These are phyloP conservation scores for Amphiduros pacificus DNA, from an alignment of 2,888 invertebrate species.

Conservation along the genomic window DNA sequence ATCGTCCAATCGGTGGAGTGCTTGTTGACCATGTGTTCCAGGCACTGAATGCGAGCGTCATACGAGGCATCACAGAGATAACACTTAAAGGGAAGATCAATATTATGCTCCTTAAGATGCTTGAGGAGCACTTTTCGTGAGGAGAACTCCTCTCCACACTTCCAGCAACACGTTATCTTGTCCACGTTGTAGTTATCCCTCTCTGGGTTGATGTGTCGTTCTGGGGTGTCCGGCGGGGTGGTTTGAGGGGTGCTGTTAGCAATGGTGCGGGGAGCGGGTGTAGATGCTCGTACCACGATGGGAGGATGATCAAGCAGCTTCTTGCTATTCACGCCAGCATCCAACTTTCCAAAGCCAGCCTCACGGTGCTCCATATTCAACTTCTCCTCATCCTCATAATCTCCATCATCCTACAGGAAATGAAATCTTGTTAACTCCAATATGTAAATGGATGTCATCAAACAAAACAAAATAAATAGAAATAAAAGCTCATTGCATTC, in stretches of 20 bases:
- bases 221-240: background rate
- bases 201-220: constrained; percentile 45
- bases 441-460: no score
- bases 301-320: no score
- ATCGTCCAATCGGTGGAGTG: constrained; percentile 80
- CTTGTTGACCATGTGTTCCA: constrained; percentile 77
- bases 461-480: no score
- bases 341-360: no score
- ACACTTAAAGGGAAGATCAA: constrained; percentile 76
- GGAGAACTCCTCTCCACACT: constrained; percentile 45
- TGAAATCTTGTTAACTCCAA: background rate
- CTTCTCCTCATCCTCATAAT: constrained; percentile 2
- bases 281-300: no score
- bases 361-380: no score
- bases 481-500: no score
- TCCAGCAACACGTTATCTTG: constrained; percentile 53
- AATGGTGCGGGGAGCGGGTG: no score
- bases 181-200: constrained; percentile 55
- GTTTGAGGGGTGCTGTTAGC: no score
- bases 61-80: constrained; percentile 89
- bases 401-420: background rate
- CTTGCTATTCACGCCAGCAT: no score
- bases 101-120: constrained; percentile 55
- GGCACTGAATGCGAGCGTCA: constrained; percentile 75
- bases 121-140: constrained; percentile 47